A percentile compares a stretch with the other conserved stretches of the same genome.
These are phyloP conservation scores for Macrocentrus cingulum DNA, from an alignment of 1,140 invertebrate species.

Conservation along the genomic window DNA sequence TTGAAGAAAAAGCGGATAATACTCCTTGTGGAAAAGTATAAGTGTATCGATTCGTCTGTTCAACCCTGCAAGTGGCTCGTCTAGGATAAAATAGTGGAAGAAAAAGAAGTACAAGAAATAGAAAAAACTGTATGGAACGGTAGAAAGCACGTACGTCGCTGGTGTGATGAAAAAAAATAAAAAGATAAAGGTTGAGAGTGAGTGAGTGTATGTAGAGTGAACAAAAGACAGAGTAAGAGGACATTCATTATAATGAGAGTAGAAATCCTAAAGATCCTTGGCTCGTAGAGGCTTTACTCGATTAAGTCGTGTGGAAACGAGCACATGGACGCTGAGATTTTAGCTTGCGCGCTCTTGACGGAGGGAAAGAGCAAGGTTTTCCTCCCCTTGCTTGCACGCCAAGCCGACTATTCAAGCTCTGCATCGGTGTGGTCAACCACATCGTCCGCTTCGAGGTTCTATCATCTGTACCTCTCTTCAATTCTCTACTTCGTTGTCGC, in stretches of 20 bases:
- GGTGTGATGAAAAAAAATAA: background rate
- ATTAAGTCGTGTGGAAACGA: conserved; percentile 45
- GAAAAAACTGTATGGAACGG: too few species aligned
- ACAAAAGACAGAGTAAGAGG: conserved; percentile 23
- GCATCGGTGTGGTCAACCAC: too few species aligned
- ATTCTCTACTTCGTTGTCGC: too few species aligned
- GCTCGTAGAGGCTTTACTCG: conserved; percentile 35
- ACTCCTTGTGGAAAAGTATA: too few species aligned
- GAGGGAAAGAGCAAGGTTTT: conserved; percentile 1
- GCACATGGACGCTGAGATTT: conserved; percentile 43
- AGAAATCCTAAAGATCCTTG: conserved; percentile 33
- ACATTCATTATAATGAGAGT: conserved; percentile 38
- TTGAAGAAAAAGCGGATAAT: too few species aligned
- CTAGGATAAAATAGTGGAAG: too few species aligned
- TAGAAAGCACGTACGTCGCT: too few species aligned
- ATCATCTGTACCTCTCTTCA: background rate
- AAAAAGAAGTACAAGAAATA: too few species aligned
- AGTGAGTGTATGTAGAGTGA: conserved; percentile 2
- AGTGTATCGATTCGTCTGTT: too few species aligned
- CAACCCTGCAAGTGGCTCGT: too few species aligned
- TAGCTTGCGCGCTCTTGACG: conserved; percentile 31
- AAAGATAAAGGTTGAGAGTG: conserved; percentile 10
- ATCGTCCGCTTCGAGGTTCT: background rate
- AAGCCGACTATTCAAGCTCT: background rate
- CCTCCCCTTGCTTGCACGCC: too few species aligned